These are phyloP conservation scores for Phalera bucephala DNA, from an alignment of 2,888 invertebrate species.

Conservation along the genomic window DNA sequence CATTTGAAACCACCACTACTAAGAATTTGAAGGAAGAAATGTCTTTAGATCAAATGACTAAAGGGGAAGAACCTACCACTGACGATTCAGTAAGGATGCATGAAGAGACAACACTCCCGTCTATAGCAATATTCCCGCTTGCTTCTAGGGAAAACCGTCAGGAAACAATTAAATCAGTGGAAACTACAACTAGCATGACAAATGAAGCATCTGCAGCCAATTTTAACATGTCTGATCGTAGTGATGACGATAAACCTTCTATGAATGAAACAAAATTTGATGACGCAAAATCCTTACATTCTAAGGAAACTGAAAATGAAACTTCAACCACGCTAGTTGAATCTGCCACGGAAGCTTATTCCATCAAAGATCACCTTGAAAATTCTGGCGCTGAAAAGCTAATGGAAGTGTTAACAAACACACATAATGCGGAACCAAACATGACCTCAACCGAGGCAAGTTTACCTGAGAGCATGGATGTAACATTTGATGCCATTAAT, in stretches of 20 bases:
- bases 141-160: conserved; percentile 7
- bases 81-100: neutral
- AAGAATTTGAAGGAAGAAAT: conserved; percentile 9
- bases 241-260: conserved; percentile 14
- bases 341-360: conserved; percentile 32
- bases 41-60: conserved; percentile 5
- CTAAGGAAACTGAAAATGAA: conserved; percentile 19
- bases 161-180: conserved; percentile 6
- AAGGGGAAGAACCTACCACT: conserved; percentile 2
- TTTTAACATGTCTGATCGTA: conserved; percentile 2
- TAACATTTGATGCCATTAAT: conserved; percentile 64
- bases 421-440: conserved; percentile 22
- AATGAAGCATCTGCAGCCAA: conserved; percentile 2
- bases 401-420: conserved; percentile 42
- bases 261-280: conserved; percentile 10
- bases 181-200: conserved; percentile 11
- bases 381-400: conserved; percentile 40
- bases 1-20: conserved; percentile 21
- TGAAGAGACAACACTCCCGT: neutral
- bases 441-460: conserved; percentile 33
- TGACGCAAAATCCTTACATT: conserved; percentile 23
- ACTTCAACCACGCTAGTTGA: conserved; percentile 29
- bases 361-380: conserved; percentile 38
- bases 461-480: conserved; percentile 42
- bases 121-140: conserved; percentile 1